Evolutionary conservation across 30 jellyfish, hydroid and myxozoan species (phyloP).

Genomic region (Aurelia aurita): DNA sequence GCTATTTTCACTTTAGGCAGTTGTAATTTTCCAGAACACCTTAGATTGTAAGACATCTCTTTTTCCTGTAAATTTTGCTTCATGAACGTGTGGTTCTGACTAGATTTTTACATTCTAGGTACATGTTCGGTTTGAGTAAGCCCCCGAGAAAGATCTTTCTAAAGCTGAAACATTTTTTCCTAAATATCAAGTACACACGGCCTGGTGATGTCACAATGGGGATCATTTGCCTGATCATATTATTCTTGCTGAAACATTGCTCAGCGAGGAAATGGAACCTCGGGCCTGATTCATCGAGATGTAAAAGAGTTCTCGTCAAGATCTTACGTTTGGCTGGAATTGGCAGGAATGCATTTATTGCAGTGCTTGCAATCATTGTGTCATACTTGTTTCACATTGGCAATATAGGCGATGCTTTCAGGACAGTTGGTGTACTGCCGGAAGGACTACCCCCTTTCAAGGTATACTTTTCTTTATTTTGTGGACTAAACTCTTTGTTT

Average conservation of each 20-base stretch:
- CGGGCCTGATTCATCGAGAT: neutral
- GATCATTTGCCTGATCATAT: conserved; percentile 36
- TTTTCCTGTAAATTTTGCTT: no score
- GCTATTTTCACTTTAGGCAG: no score
- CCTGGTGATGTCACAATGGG: conserved; percentile 86
- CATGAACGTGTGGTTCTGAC: no score
- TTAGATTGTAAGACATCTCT: no score
- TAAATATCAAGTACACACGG: conserved; percentile 53
- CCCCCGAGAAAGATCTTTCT: conserved; percentile 56
- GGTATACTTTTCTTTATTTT: conserved; percentile 27
- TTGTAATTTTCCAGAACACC: no score
- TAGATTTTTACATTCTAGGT: no score
- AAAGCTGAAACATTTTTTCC: conserved; percentile 55
- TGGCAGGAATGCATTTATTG: conserved; percentile 78
- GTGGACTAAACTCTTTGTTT: no score
- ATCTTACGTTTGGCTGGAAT: conserved; percentile 42
- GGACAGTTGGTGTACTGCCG: conserved; percentile 71
- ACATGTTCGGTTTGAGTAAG: conserved; percentile 71
- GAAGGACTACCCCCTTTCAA: conserved; percentile 75
- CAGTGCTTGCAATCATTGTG: conserved; percentile 63
- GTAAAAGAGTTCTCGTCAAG: conserved; percentile 35
- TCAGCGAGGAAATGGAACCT: conserved; percentile 15
- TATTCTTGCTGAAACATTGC: conserved; percentile 29
- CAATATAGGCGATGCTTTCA: conserved; percentile 54
- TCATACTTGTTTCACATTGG: conserved; percentile 37